Evolutionary conservation across 2,113 vertebrate species (phyloP), one percentile per base, ranked within the genome.

Genomic region (Cyprinus carpio): DNA sequence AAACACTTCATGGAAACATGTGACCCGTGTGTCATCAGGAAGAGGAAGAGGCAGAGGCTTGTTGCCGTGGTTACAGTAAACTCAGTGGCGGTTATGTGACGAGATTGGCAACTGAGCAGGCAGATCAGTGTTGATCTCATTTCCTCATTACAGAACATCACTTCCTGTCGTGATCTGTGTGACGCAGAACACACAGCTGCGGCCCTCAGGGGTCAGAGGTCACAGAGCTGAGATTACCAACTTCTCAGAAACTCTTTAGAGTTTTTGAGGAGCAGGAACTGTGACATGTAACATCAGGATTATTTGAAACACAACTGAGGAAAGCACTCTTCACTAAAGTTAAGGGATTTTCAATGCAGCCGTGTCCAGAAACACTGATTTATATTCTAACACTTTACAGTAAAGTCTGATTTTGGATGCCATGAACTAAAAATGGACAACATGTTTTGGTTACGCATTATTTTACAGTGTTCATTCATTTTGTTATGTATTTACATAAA

Each of bases 131-230:
- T 27, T 75, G 72, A 76, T 76, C 71, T 60, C 6, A 62, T 77
- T 67, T 27, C 60, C 60, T 84, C 31, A 77, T 43, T 77, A 34
- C n/a, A 37, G 29, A 20, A 23, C 60, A 77, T 65, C 54, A 72
- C 64, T 74, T 88, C 60, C 81, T 79, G 75, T 9, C 43, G 6
- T 54, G 64, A 25, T 78, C 31, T 78, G 15, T 20, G 29, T 89
- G 88, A 90, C 90, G 87, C 72, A 77, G 65, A 67, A 29, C 58
- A 15, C 18, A 51, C n/a, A 5, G 5, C 29, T 15, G 29, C 4
- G 51, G 6, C 1, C 4, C 29, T 49, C 4, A 27, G 54, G 74
- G 75, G 23, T 71, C 65, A 43, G 25, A 81, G 84, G 40, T 80
- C 65, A 60, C n/a, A 4, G 4, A 31, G 65, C 40, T 85, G 58